phyloP scores from a whole-genome alignment of 64 coral and sea anemone species.

The Porites lutea region DNA sequence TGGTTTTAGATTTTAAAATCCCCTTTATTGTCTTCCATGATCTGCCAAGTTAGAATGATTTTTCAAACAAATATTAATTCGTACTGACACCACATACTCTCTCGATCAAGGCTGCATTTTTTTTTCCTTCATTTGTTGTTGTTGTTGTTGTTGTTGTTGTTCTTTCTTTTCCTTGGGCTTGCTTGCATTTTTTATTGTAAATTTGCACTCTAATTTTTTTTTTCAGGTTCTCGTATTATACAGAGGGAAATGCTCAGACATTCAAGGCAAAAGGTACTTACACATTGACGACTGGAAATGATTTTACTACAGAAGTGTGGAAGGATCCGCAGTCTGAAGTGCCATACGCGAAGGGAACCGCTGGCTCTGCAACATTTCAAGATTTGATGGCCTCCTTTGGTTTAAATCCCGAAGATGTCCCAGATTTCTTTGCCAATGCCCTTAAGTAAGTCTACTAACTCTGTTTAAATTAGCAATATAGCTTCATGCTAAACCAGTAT shows the following conservation, averaged over 20 bases:
- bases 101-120: too few species aligned
- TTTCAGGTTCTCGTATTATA: constrained; percentile 84
- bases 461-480: too few species aligned
- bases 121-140: too few species aligned
- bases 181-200: too few species aligned
- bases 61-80: too few species aligned
- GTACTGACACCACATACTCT: too few species aligned
- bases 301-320: constrained; percentile 78
- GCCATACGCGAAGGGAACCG: constrained; percentile 67
- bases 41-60: too few species aligned
- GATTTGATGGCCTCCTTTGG: constrained; percentile 60
- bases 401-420: constrained; percentile 35
- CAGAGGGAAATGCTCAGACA: constrained; percentile 83
- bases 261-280: constrained; percentile 92
- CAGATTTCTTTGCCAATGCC: constrained; percentile 63
- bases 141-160: too few species aligned
- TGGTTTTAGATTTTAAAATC: too few species aligned
- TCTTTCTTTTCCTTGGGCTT: too few species aligned
- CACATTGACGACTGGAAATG: constrained; percentile 56
- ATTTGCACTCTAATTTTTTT: neutral
- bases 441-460: constrained; percentile 67
- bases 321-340: constrained; percentile 57
- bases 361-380: constrained; percentile 59
- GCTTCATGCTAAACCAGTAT: too few species aligned
- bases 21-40: too few species aligned